phyloP scores from a whole-genome alignment of 2,888 invertebrate species.

The Gastracanthus pulcherrimus region DNA sequence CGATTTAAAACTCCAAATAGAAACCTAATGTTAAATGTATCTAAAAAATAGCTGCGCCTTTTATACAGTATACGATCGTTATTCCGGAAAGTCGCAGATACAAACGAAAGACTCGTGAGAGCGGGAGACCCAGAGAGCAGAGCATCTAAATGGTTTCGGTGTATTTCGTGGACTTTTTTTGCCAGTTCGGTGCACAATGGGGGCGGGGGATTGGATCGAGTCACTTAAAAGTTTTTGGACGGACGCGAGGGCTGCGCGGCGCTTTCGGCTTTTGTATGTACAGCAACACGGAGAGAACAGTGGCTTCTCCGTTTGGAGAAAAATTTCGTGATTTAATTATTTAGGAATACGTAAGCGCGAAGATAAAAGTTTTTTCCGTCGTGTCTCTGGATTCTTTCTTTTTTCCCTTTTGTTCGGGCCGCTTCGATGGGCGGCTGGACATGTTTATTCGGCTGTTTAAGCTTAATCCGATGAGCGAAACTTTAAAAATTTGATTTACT shows the following conservation, averaged over 20 bases:
- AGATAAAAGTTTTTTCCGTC: background rate
- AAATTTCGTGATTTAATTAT: constrained; percentile 35
- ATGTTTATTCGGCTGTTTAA: too few relatives aligned
- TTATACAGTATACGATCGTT: too few relatives aligned
- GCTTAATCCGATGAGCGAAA: too few relatives aligned
- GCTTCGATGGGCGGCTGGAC: too few relatives aligned
- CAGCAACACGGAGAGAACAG: too few relatives aligned
- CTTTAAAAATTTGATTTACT: too few relatives aligned
- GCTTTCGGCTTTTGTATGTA: background rate
- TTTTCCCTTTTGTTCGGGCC: too few relatives aligned
- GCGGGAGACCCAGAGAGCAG: background rate
- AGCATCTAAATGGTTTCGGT: constrained; percentile 38
- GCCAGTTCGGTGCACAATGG: background rate
- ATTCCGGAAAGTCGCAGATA: background rate
- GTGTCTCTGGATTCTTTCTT: too few relatives aligned
- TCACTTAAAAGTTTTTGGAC: constrained; percentile 28
- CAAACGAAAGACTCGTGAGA: background rate
- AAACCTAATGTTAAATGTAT: too few relatives aligned
- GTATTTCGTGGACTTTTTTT: constrained; percentile 27
- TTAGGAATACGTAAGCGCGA: background rate
- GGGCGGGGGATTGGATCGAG: background rate
- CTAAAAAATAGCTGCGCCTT: too few relatives aligned
- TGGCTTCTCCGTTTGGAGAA: background rate
- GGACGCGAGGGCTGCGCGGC: background rate
- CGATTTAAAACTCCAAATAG: too few relatives aligned